Evolutionary conservation across 2,888 invertebrate species (phyloP).

Genomic region (Onchidella celtica): DNA sequence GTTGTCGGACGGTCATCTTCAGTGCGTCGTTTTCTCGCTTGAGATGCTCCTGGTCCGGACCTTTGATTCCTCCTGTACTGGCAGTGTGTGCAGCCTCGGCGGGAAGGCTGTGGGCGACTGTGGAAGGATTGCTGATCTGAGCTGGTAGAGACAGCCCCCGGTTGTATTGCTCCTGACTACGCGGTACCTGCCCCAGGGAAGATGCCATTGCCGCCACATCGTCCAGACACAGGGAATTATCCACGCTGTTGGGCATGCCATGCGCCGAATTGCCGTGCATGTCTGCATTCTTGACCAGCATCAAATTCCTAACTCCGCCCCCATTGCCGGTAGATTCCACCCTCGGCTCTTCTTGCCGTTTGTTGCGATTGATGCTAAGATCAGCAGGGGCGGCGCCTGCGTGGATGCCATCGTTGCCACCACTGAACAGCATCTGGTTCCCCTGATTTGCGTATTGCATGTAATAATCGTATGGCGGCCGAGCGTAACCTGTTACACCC

Average conservation of each 20-base stretch:
- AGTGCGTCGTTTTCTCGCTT: conserved; percentile 56
- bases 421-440: not conserved
- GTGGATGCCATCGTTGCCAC: not conserved
- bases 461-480: conserved; percentile 42
- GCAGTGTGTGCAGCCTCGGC: not conserved
- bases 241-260: not conserved
- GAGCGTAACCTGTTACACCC: not conserved
- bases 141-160: not conserved
- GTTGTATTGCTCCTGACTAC: not conserved
- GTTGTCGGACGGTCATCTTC: conserved; percentile 53
- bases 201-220: conserved; percentile 21
- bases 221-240: not conserved
- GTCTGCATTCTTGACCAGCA: not conserved
- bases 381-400: conserved; percentile 31
- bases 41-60: conserved; percentile 18
- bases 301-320: not conserved
- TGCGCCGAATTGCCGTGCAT: not conserved
- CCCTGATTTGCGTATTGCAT: conserved; percentile 27
- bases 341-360: not conserved
- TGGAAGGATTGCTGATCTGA: not conserved
- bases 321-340: not conserved
- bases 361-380: conserved; percentile 34
- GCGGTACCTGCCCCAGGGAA: not conserved
- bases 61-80: not conserved
- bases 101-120: not conserved